A percentile compares a stretch with the other conserved stretches of the same genome.
Evolutionary conservation across 2,888 invertebrate genomes (phyloP).

Genomic region (Fabriciana adippe): DNA sequence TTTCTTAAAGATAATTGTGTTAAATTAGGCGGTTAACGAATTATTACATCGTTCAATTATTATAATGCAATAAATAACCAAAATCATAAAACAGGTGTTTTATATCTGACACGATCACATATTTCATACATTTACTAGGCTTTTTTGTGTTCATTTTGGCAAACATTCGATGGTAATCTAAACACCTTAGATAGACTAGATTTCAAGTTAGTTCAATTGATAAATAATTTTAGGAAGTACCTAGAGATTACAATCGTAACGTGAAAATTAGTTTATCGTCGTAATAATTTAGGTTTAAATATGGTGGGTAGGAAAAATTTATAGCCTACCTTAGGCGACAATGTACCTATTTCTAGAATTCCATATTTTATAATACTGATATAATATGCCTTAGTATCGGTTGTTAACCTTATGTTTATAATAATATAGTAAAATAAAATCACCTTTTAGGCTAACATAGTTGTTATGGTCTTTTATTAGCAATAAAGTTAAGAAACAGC

Average conservation of each 20-base stretch:
- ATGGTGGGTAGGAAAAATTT: too few species aligned
- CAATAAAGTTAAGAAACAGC: too few species aligned
- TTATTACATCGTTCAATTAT: constrained; percentile 22
- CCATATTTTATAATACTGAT: too few species aligned
- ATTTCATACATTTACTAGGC: constrained; percentile 1
- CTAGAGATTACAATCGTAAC: constrained; percentile 1
- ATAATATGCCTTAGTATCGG: too few species aligned
- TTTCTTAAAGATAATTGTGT: constrained; percentile 14
- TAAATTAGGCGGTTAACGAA: constrained; percentile 22
- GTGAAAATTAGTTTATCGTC: constrained; percentile 1
- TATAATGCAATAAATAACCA: constrained; percentile 18
- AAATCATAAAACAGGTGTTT: constrained; percentile 21
- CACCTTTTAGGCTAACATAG: too few species aligned
- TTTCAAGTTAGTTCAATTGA: constrained; percentile 9
- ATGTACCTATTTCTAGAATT: too few species aligned
- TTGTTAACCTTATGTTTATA: too few species aligned
- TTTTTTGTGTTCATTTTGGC: constrained; percentile 8
- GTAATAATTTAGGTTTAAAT: constrained; percentile 3
- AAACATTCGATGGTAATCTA: constrained; percentile 21
- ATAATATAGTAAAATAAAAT: too few species aligned
- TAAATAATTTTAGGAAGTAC: neutral
- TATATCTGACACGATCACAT: constrained; percentile 16
- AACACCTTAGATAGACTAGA: constrained; percentile 15
- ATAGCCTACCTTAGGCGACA: too few species aligned
- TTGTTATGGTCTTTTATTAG: too few species aligned